Percentiles rank a stretch among this genome's conserved stretches.
Evolutionary conservation across 2,113 vertebrate genomes (phyloP).

Genomic region (Pteronura brasiliensis): DNA sequence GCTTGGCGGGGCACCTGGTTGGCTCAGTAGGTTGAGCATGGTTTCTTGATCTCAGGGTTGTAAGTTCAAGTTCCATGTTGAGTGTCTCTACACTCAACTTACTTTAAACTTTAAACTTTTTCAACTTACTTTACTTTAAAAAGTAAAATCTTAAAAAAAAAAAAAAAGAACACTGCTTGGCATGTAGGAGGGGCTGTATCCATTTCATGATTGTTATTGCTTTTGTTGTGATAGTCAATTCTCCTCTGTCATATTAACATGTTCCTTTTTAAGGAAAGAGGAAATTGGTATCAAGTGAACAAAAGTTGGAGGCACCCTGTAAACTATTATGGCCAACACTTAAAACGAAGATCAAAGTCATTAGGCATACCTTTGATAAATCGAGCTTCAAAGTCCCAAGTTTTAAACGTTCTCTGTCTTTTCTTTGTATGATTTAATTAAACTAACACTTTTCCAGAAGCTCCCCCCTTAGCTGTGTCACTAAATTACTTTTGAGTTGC

Average conservation of each 20-base stretch:
- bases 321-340: neutral
- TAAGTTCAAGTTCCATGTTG: neutral
- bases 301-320: neutral
- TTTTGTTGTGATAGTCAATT: neutral
- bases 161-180: neutral
- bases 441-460: neutral
- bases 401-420: constrained; percentile 17
- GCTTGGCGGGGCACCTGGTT: neutral
- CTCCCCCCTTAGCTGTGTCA: constrained; percentile 1
- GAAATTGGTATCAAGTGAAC: neutral
- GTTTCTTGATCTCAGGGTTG: neutral
- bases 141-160: neutral
- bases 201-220: neutral
- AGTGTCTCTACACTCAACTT: too few relatives aligned
- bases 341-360: neutral
- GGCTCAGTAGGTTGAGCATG: neutral
- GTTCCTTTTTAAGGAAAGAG: neutral
- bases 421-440: constrained; percentile 48
- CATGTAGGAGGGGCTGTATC: neutral
- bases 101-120: too few relatives aligned
- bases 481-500: constrained; percentile 53
- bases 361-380: neutral
- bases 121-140: neutral
- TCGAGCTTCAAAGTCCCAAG: neutral
- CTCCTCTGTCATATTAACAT: neutral